Base-by-base conservation (phyloP, 2,113 vertebrate genomes). In the Mesoclemmys tuberculata region DNA sequence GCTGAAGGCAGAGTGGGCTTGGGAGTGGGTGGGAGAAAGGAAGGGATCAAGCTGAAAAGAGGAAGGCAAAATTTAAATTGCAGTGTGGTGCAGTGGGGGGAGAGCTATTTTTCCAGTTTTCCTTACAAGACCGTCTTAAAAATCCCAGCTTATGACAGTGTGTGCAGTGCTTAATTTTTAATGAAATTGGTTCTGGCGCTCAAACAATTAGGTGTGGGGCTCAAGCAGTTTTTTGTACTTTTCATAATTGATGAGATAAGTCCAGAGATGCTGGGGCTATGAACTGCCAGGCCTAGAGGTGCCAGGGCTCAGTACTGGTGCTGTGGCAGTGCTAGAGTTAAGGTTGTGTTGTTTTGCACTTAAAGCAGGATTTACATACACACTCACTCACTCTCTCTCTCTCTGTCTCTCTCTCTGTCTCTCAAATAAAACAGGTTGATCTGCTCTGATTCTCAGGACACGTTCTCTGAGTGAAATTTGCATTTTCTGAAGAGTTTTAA, bases 401-500 rank as follows among this genome's bases (percentile, higher is more conserved):
- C 51, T 13, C 51, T 85, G 14, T 51, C 51, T 51, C 44, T 92
- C 74, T 91, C 89, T 94, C 10, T 56, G 22, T 58, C n/a, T n/a
- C 51, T 85, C 18, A 38, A 86, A 77, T 71, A 86, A 80, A 82
- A 88, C 35, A 87, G 82, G 79, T 52, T 89, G 29, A 74, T 90
- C 74, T 92, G 31, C 26, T 54, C 35, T 46, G 18, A 54, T 84
- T 82, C 52, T 84, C 13, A 41, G 6, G 14, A 77, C 4, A 85
- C 26, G 8, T 21, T 71, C 41, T 75, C 41, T 41, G 41, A 46
- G 74, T 27, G 24, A 77, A 87, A 31, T 89, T 92, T 44, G 27
- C 10, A 77, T 85, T 94, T 85, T 16, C 8, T 55, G 27, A 90
- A 54, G 83, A 94, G 92, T 96, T 96, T 75, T 58, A 84, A 21